phyloP scores from a whole-genome alignment of 2,113 vertebrate genomes.

The Stegostoma tigrinum region DNA sequence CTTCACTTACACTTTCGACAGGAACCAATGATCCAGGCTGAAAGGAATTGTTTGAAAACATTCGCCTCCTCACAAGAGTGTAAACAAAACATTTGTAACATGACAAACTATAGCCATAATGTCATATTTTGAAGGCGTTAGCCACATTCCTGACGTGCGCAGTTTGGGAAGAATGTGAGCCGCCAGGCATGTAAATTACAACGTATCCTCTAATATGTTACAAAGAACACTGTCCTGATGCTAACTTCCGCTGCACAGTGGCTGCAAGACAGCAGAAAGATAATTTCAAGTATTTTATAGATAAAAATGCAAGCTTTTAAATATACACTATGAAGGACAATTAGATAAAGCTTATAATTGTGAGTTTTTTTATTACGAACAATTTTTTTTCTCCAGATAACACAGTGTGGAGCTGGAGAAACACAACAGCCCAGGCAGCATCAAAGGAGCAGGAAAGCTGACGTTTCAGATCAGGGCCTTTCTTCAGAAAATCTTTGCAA shows the following conservation, averaged over 20 bases:
- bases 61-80: neutral
- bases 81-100: neutral
- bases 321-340: neutral
- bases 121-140: neutral
- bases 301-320: neutral
- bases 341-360: neutral
- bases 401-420: too few species aligned
- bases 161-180: conserved; percentile 1
- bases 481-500: too few species aligned
- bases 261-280: neutral
- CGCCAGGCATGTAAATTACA: neutral
- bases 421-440: too few species aligned
- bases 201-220: neutral
- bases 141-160: neutral
- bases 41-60: neutral
- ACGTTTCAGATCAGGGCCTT: too few species aligned
- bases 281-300: neutral
- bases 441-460: too few species aligned
- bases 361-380: too few species aligned
- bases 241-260: neutral
- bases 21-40: neutral
- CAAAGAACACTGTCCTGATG: neutral
- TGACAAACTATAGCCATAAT: conserved; percentile 6
- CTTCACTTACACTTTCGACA: neutral
- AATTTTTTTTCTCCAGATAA: neutral